Percentiles rank a stretch among this genome's conserved stretches.
These are phyloP conservation scores for Sarcophilus harrisii DNA, from an alignment of 2,797 vertebrate species.

Conservation along the genomic window DNA sequence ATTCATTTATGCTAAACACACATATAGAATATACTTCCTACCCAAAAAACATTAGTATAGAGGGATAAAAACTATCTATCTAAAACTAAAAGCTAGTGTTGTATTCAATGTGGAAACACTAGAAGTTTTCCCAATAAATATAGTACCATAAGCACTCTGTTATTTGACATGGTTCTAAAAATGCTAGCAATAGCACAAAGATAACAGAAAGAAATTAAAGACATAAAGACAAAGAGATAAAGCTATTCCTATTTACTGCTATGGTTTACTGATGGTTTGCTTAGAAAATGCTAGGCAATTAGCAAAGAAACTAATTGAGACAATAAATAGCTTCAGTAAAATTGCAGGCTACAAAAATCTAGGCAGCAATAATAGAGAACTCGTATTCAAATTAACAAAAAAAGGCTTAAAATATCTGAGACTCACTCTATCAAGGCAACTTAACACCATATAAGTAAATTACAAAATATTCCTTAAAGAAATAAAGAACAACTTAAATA, in stretches of 20 bases:
- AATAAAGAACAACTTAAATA: neutral
- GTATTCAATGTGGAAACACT: neutral
- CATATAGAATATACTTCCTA: no score
- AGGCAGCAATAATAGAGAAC: slow-evolving; percentile 3
- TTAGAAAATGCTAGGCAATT: neutral
- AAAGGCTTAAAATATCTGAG: neutral
- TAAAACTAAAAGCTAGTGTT: neutral
- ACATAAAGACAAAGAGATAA: neutral
- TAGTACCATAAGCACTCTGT: neutral
- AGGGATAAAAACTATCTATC: neutral
- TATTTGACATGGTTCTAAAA: neutral
- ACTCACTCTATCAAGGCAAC: neutral
- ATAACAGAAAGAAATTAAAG: neutral
- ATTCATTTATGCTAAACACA: neutral
- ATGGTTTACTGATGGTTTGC: neutral
- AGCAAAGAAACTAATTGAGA: neutral
- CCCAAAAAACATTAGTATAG: neutral
- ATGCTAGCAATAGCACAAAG: neutral
- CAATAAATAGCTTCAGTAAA: slow-evolving; percentile 1
- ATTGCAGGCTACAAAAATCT: neutral
- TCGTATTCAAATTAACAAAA: neutral
- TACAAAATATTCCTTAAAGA: neutral
- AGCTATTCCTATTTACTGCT: neutral
- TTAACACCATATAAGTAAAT: neutral
- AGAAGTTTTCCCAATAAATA: neutral